Evolutionary conservation across 35 echinoderm and acorn worm genomes (phyloP).

Genomic region (Anneissia japonica): DNA sequence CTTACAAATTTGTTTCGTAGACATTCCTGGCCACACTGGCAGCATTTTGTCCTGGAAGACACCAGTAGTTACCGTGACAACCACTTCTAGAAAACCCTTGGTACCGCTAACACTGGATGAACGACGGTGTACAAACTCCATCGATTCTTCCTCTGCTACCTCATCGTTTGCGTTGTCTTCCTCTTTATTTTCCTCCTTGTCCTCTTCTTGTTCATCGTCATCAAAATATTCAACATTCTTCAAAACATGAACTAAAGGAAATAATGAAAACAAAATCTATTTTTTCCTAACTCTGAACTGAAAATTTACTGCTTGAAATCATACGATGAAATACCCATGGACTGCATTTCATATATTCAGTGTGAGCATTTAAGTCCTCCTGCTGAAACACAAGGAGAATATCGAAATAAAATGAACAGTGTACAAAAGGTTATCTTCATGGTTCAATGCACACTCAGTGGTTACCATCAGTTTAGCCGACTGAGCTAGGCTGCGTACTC

Average conservation of each 20-base stretch:
- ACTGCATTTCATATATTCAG: too few relatives aligned
- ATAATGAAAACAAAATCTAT: not conserved
- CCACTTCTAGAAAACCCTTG: conserved; percentile 80
- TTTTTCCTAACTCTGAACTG: too few relatives aligned
- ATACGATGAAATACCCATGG: too few relatives aligned
- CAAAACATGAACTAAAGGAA: not conserved
- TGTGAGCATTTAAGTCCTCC: too few relatives aligned
- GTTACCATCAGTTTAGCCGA: too few relatives aligned
- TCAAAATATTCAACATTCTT: not conserved
- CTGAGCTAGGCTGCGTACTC: too few relatives aligned
- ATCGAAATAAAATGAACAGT: too few relatives aligned
- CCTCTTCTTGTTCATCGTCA: too few relatives aligned
- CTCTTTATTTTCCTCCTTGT: not conserved
- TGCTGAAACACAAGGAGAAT: too few relatives aligned
- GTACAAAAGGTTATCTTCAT: too few relatives aligned
- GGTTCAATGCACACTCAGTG: too few relatives aligned
- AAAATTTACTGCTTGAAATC: too few relatives aligned
- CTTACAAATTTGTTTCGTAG: conserved; percentile 86
- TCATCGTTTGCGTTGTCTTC: conserved; percentile 46
- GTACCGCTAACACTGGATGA: conserved; percentile 37
- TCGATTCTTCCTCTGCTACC: conserved; percentile 66
- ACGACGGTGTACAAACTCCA: not conserved
- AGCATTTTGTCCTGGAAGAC: conserved; percentile 65
- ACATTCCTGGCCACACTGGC: conserved; percentile 85
- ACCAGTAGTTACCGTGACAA: conserved; percentile 31